phyloP scores from a whole-genome alignment of 2,888 invertebrate species.

The Disparrhopalites patrizii region DNA sequence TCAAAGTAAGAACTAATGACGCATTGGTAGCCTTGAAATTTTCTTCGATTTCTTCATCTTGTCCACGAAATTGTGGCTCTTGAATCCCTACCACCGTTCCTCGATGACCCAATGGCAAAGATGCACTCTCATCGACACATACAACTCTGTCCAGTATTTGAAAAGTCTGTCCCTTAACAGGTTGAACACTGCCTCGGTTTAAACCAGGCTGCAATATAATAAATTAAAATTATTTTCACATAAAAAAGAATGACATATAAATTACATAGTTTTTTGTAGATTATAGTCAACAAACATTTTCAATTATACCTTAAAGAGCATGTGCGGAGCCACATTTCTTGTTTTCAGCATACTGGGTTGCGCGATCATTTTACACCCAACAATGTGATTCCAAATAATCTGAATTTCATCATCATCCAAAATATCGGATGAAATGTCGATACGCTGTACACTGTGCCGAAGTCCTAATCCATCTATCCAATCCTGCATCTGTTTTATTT shows the following conservation, averaged over 20 bases:
- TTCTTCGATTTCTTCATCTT: constrained; percentile 40
- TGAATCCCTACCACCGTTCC: constrained; percentile 74
- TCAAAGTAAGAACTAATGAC: constrained; percentile 36
- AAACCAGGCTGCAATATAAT: constrained; percentile 41
- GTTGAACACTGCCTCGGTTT: constrained; percentile 55
- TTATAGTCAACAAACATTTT: not conserved
- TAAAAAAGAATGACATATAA: not conserved
- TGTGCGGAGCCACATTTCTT: constrained; percentile 35
- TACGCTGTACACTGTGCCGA: constrained; percentile 34
- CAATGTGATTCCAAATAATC: constrained; percentile 41
- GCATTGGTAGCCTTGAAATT: constrained; percentile 41
- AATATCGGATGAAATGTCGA: constrained; percentile 44
- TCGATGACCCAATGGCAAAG: constrained; percentile 73
- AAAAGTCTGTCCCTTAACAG: constrained; percentile 61
- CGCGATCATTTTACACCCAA: constrained; percentile 14
- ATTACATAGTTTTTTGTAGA: not conserved
- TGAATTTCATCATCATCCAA: constrained; percentile 48
- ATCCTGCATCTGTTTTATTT: constrained; percentile 38
- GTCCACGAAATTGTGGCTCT: constrained; percentile 32
- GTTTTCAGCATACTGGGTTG: constrained; percentile 5
- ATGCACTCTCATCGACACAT: constrained; percentile 66
- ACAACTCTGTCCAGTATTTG: constrained; percentile 79
- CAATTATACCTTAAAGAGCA: constrained; percentile 39
- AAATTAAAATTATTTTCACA: constrained; percentile 6
- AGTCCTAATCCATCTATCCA: constrained; percentile 45